These are phyloP conservation scores for Taphrorychus bicolor DNA, from an alignment of 2,888 invertebrate genomes.

Conservation along the genomic window DNA sequence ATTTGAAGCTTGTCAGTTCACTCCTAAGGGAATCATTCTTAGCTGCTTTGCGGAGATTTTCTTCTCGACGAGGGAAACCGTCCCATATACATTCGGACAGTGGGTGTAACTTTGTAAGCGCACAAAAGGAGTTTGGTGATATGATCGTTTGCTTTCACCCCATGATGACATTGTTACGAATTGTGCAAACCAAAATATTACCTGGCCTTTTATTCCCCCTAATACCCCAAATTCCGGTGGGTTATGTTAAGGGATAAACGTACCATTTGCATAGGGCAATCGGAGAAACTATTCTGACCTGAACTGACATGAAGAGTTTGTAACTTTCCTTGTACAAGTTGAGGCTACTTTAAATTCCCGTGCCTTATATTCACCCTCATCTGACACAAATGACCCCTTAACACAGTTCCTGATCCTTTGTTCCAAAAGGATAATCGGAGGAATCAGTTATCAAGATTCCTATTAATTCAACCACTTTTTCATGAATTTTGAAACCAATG, in stretches of 20 bases:
- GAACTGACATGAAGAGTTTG: neutral
- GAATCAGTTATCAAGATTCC: too few relatives aligned
- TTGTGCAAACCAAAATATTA: neutral
- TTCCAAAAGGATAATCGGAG: too few relatives aligned
- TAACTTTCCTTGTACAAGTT: neutral
- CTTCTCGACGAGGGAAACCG: too few relatives aligned
- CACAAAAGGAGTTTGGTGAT: conserved; percentile 1
- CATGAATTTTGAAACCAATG: too few relatives aligned
- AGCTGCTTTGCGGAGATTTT: too few relatives aligned
- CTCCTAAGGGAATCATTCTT: neutral
- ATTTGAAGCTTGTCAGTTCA: neutral
- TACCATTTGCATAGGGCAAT: neutral
- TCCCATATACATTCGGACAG: neutral
- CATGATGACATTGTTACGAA: neutral
- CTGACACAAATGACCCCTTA: too few relatives aligned
- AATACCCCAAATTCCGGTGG: neutral
- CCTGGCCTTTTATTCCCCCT: neutral
- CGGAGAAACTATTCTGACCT: neutral
- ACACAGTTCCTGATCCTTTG: too few relatives aligned
- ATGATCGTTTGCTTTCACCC: neutral
- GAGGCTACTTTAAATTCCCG: too few relatives aligned
- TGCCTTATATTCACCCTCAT: too few relatives aligned
- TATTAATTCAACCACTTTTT: too few relatives aligned
- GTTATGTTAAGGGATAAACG: neutral
- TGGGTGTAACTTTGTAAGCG: conserved; percentile 1